These are phyloP conservation scores for Brachyptera risi DNA, from an alignment of 2,888 invertebrate genomes.

Conservation along the genomic window DNA sequence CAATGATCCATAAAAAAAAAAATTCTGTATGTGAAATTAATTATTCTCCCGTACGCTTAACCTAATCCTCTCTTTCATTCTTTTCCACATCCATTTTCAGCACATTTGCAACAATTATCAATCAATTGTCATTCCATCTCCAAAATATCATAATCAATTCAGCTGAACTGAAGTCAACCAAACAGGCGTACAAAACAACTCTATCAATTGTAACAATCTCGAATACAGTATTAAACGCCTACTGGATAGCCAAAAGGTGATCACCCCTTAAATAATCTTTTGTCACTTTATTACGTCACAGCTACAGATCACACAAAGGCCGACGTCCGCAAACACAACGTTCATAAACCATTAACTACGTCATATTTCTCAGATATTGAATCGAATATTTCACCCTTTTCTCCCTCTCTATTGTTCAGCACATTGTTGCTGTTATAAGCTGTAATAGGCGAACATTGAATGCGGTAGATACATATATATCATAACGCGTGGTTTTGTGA, in stretches of 20 bases:
- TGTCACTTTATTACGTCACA: constrained; percentile 12
- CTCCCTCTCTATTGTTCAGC: constrained; percentile 17
- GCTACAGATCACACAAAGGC: constrained; percentile 11
- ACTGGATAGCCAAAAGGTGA: too few relatives aligned
- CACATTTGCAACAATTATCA: too few relatives aligned
- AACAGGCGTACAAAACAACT: too few relatives aligned
- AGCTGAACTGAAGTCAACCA: too few relatives aligned
- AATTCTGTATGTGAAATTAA: too few relatives aligned
- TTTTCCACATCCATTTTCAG: too few relatives aligned
- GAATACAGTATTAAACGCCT: too few relatives aligned
- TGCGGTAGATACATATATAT: constrained; percentile 16
- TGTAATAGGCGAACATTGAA: constrained; percentile 11
- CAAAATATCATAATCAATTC: too few relatives aligned
- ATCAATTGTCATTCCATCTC: too few relatives aligned
- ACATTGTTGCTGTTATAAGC: constrained; percentile 18
- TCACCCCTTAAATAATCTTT: constrained; percentile 1
- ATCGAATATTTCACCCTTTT: not conserved
- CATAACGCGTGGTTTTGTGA: constrained; percentile 13
- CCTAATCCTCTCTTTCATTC: too few relatives aligned
- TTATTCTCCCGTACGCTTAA: not conserved
- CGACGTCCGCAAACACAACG: constrained; percentile 17
- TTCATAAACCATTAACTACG: constrained; percentile 19
- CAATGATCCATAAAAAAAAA: too few relatives aligned
- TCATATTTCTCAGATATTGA: constrained; percentile 15
- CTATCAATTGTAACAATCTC: too few relatives aligned